phyloP scores from a whole-genome alignment of 1,140 invertebrate species.

The Dendroctonus valens region DNA sequence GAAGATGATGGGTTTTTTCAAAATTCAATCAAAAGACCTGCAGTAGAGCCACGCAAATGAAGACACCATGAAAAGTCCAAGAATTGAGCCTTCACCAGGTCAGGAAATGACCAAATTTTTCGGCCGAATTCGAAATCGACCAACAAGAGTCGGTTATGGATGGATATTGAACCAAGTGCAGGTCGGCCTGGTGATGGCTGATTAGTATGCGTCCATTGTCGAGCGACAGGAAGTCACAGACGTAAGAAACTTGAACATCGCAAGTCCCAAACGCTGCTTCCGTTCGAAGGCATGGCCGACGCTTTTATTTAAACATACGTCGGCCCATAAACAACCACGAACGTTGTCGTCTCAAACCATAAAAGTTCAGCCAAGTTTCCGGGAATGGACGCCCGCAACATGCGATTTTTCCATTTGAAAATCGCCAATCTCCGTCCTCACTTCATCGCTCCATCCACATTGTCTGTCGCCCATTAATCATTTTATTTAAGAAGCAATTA shows the following conservation, averaged over 20 bases:
- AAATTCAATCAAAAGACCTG: neutral
- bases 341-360: conserved; percentile 19
- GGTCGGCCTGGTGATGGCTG: neutral
- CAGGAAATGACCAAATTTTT: neutral
- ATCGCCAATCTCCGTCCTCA: too few species aligned
- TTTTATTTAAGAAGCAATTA: too few species aligned
- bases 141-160: conserved; percentile 7
- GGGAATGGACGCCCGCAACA: conserved; percentile 4
- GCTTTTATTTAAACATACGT: conserved; percentile 28
- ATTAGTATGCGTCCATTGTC: conserved; percentile 28
- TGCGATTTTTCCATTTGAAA: too few species aligned
- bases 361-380: conserved; percentile 19
- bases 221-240: conserved; percentile 23
- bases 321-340: conserved; percentile 22
- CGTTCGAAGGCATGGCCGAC: conserved; percentile 20
- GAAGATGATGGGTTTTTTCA: neutral
- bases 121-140: conserved; percentile 1
- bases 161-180: conserved; percentile 10
- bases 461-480: too few species aligned
- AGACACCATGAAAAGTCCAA: neutral
- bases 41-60: neutral
- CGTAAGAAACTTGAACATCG: conserved; percentile 29
- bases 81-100: neutral
- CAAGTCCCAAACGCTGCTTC: conserved; percentile 15
- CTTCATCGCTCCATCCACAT: too few species aligned